phyloP scores from a whole-genome alignment of 2,797 vertebrate species.

The Falco columbarius region DNA sequence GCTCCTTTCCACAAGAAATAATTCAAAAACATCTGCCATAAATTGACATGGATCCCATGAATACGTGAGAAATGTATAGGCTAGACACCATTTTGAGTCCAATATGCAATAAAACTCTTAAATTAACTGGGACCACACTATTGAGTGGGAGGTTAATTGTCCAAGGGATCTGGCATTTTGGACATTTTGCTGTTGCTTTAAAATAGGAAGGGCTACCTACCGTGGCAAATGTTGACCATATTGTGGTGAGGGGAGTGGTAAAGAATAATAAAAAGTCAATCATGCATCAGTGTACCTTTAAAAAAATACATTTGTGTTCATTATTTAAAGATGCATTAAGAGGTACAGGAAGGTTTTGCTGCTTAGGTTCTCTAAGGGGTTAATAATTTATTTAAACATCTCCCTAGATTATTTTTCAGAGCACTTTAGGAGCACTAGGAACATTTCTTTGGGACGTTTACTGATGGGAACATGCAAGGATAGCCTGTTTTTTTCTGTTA shows the following conservation, averaged over 20 bases:
- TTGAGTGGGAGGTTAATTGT: not conserved
- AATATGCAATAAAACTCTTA: not conserved
- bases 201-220: not conserved
- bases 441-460: constrained; percentile 1
- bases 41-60: not conserved
- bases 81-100: not conserved
- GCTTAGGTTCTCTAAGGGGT: not conserved
- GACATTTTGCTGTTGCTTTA: not conserved
- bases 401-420: not conserved
- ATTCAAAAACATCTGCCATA: not conserved
- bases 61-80: not conserved
- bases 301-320: not conserved
- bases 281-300: not conserved
- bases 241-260: not conserved
- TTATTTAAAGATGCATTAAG: not conserved
- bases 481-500: not conserved
- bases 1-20: not conserved
- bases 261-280: not conserved
- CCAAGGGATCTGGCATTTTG: not conserved
- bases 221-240: not conserved
- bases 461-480: not conserved
- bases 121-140: not conserved
- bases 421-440: not conserved
- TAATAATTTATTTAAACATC: constrained; percentile 4
- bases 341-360: not conserved